Percentiles rank a stretch among this genome's conserved stretches.
Conservation (phyloP, 2,113 vertebrate genomes). For the Delphinapterus leucas region DNA sequence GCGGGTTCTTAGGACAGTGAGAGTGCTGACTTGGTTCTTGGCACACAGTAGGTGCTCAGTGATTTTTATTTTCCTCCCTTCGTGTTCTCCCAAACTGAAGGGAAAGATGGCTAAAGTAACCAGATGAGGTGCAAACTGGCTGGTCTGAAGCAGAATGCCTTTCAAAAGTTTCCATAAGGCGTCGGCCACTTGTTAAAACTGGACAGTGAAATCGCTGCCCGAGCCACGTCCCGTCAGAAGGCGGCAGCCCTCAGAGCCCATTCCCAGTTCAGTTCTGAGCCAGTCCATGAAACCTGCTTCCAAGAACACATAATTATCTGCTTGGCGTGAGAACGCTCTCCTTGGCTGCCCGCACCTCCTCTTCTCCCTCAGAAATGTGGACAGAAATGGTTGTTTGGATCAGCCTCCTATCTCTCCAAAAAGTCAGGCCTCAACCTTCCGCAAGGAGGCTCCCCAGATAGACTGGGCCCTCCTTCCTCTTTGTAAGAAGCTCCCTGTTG, state of each 20-base stretch:
- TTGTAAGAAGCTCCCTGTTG: background rate
- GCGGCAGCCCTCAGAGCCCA: slow-evolving; percentile 78
- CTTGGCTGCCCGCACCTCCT: slow-evolving; percentile 69
- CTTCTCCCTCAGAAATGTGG: slow-evolving; percentile 65
- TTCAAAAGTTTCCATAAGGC: slow-evolving; percentile 82
- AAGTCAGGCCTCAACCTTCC: background rate
- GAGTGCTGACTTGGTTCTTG: slow-evolving; percentile 44
- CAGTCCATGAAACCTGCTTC: slow-evolving; percentile 83
- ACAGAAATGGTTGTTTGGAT: slow-evolving; percentile 60
- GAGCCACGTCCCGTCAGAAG: slow-evolving; percentile 79
- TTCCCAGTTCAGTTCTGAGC: slow-evolving; percentile 79
- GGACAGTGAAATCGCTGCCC: slow-evolving; percentile 78
- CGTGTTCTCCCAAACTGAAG: background rate
- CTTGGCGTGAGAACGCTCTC: slow-evolving; percentile 69
- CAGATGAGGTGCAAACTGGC: slow-evolving; percentile 74
- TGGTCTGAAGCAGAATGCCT: slow-evolving; percentile 75
- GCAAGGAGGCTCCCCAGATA: background rate
- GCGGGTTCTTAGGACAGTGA: background rate
- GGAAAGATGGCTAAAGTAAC: slow-evolving; percentile 72
- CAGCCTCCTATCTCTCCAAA: background rate
- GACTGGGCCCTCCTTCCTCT: background rate
- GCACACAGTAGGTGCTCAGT: background rate
- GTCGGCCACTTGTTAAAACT: slow-evolving; percentile 73
- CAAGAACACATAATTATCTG: slow-evolving; percentile 83
- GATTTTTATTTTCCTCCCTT: slow-evolving; percentile 34